These are phyloP conservation scores for Chionoecetes opilio DNA, from an alignment of 1,140 invertebrate species.

Conservation along the genomic window DNA sequence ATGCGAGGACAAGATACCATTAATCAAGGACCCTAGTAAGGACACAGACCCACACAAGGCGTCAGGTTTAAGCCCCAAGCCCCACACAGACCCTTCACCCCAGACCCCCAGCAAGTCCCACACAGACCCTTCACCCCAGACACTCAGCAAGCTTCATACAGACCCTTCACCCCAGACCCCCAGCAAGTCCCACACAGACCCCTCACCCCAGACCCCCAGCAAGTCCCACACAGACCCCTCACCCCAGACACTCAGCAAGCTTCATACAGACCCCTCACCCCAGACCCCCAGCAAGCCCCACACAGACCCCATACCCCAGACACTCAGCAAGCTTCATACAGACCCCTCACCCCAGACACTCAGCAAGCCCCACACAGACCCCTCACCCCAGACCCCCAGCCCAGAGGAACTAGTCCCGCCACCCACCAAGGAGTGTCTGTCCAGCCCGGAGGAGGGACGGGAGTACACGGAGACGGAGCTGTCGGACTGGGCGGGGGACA, in stretches of 20 bases:
- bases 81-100: neutral
- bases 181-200: too few species aligned
- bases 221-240: too few species aligned
- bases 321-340: too few species aligned
- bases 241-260: neutral
- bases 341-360: neutral
- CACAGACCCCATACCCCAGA: neutral
- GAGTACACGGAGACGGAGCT: constrained; percentile 92
- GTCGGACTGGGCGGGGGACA: constrained; percentile 93
- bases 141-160: too few species aligned
- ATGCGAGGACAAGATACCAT: neutral
- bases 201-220: neutral
- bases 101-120: neutral
- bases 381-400: neutral
- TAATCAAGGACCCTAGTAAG: neutral
- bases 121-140: neutral
- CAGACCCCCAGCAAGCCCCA: neutral
- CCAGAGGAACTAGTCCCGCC: neutral
- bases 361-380: neutral
- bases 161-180: neutral
- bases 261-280: neutral
- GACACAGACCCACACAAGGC: neutral
- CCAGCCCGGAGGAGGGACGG: constrained; percentile 82
- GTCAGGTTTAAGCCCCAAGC: too few species aligned
- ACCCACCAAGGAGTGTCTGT: constrained; percentile 56